phyloP scores from a whole-genome alignment of 2,797 vertebrate genomes.

The Bovichtus variegatus region DNA sequence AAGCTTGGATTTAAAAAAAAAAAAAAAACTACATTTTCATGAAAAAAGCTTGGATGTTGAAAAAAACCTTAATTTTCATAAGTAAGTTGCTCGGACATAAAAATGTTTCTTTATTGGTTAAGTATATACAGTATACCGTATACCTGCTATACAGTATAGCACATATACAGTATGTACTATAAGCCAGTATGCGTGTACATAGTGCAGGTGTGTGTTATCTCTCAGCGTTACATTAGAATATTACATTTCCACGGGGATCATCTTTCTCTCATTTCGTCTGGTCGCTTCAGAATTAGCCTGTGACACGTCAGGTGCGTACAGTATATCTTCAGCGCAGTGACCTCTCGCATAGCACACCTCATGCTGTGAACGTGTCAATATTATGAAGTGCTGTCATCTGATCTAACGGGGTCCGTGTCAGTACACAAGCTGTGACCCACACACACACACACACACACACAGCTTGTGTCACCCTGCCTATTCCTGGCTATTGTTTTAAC shows the following conservation, averaged over 20 bases:
- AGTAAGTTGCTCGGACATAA: too few species aligned
- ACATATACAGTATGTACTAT: neutral
- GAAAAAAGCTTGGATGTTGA: too few species aligned
- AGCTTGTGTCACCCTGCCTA: constrained; percentile 39
- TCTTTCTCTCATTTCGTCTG: constrained; percentile 59
- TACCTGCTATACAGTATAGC: too few species aligned
- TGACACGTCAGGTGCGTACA: constrained; percentile 74
- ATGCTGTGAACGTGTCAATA: constrained; percentile 80
- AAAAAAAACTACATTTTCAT: too few species aligned
- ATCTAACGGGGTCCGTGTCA: constrained; percentile 71
- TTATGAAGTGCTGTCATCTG: constrained; percentile 81
- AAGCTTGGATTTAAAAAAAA: too few species aligned
- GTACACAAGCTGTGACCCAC: constrained; percentile 73
- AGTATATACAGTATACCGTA: too few species aligned
- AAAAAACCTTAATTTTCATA: too few species aligned
- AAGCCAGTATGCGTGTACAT: neutral
- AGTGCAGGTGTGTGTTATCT: constrained; percentile 8
- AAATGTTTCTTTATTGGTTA: too few species aligned
- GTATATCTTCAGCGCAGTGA: constrained; percentile 67
- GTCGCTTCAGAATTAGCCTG: constrained; percentile 67
- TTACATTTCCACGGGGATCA: constrained; percentile 44
- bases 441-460: neutral
- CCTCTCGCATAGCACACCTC: constrained; percentile 69
- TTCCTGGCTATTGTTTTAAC: constrained; percentile 72
- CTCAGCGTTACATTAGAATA: constrained; percentile 38